Evolutionary conservation across 2,113 vertebrate genomes (phyloP).

Genomic region (Chrysemys picta): DNA sequence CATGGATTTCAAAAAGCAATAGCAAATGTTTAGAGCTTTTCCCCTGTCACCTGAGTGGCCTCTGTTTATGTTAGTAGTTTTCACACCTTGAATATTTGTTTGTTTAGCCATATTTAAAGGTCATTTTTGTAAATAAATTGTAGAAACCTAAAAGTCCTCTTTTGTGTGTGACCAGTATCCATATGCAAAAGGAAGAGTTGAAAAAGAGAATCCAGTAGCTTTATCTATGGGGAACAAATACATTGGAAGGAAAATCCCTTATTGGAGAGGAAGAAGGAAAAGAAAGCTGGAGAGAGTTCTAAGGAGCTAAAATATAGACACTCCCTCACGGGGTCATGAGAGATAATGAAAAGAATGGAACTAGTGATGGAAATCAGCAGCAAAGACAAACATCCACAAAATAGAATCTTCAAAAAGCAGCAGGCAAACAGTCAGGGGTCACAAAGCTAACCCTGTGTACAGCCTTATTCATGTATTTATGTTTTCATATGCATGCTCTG

Average conservation of each 20-base stretch:
- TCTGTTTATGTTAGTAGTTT: conserved; percentile 9
- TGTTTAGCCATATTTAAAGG: conserved; percentile 9
- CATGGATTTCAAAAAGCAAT: conserved; percentile 7
- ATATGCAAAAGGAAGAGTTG: background rate
- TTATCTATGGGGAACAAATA: background rate
- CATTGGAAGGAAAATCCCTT: background rate
- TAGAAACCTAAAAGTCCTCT: background rate
- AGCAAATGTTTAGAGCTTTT: conserved; percentile 10
- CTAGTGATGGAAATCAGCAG: conserved; percentile 44
- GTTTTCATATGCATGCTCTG: too few species aligned
- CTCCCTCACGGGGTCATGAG: background rate
- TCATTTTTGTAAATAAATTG: conserved; percentile 25
- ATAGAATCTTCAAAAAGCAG: conserved; percentile 25
- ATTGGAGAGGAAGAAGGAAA: background rate
- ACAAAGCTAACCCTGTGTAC: conserved; percentile 10
- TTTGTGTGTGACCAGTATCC: background rate
- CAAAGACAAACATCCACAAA: conserved; percentile 40
- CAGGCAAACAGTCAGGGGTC: conserved; percentile 50
- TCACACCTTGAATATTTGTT: conserved; percentile 8
- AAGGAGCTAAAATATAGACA: background rate
- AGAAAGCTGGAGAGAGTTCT: conserved; percentile 21
- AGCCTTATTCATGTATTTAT: too few species aligned
- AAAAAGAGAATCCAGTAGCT: background rate
- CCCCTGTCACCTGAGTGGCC: background rate
- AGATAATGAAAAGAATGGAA: conserved; percentile 55